Percentiles rank a stretch among this genome's conserved stretches.
phyloP scores from a whole-genome alignment of 2,888 invertebrate genomes.

The Pyrocoelia pectoralis region DNA sequence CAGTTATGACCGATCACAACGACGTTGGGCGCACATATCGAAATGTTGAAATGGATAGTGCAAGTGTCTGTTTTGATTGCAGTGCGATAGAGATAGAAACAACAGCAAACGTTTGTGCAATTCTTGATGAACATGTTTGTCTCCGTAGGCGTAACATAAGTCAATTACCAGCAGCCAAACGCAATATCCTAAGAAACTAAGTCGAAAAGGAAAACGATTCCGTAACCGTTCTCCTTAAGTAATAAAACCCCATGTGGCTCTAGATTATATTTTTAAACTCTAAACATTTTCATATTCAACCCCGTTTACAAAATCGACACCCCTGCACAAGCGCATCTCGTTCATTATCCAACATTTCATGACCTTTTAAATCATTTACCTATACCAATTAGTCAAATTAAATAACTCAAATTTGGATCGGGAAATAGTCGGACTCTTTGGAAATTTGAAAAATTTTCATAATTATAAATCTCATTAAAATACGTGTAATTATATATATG shows the following conservation, averaged over 20 bases:
- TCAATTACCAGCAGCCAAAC: neutral
- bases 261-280: neutral
- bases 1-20: conserved; percentile 36
- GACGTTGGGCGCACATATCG: conserved; percentile 42
- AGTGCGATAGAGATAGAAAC: conserved; percentile 37
- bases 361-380: too few relatives aligned
- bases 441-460: too few relatives aligned
- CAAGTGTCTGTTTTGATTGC: conserved; percentile 45
- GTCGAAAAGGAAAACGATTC: neutral
- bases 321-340: conserved; percentile 26
- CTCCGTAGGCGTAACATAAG: conserved; percentile 23
- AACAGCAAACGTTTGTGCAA: conserved; percentile 36
- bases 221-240: neutral
- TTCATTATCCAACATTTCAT: conserved; percentile 20
- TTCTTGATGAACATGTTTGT: conserved; percentile 35
- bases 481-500: conserved; percentile 47
- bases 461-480: conserved; percentile 33
- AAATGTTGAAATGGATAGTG: conserved; percentile 44
- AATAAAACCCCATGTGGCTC: neutral
- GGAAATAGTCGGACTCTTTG: neutral
- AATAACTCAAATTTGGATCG: too few relatives aligned
- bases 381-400: too few relatives aligned
- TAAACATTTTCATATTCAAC: neutral
- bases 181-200: neutral
- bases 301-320: conserved; percentile 1